Evolutionary conservation across 2,888 invertebrate genomes (phyloP).

Genomic region (Erebia epiphron): DNA sequence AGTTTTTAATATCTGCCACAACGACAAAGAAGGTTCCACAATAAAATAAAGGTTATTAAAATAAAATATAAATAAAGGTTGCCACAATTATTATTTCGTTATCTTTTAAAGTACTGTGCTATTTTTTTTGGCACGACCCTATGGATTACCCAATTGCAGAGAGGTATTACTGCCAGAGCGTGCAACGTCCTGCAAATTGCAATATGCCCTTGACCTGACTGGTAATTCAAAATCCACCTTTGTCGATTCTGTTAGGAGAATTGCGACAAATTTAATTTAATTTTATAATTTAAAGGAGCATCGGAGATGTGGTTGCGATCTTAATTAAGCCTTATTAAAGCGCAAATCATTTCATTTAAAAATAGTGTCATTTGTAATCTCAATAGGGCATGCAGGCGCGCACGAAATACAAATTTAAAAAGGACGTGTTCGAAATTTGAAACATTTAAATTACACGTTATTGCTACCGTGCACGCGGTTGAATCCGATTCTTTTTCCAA

Average conservation of each 20-base stretch:
- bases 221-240: no score
- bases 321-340: neutral
- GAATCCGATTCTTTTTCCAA: constrained; percentile 61
- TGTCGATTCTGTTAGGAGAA: no score
- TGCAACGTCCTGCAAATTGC: neutral
- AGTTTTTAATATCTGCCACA: no score
- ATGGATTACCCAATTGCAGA: neutral
- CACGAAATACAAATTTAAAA: constrained; percentile 54
- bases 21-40: no score
- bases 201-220: neutral
- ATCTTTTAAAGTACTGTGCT: constrained; percentile 7
- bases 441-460: constrained; percentile 82
- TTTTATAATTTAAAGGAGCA: no score
- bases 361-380: constrained; percentile 39
- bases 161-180: neutral
- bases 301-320: no score
- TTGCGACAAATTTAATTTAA: no score
- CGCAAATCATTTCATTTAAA: constrained; percentile 5
- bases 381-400: constrained; percentile 41
- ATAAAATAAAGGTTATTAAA: no score
- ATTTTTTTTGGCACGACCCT: neutral
- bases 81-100: constrained; percentile 1
- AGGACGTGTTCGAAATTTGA: constrained; percentile 72
- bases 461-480: constrained; percentile 78
- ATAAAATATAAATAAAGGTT: no score